These are phyloP conservation scores for Psilopsiagon aymara DNA, from an alignment of 2,113 vertebrate species.

Conservation along the genomic window DNA sequence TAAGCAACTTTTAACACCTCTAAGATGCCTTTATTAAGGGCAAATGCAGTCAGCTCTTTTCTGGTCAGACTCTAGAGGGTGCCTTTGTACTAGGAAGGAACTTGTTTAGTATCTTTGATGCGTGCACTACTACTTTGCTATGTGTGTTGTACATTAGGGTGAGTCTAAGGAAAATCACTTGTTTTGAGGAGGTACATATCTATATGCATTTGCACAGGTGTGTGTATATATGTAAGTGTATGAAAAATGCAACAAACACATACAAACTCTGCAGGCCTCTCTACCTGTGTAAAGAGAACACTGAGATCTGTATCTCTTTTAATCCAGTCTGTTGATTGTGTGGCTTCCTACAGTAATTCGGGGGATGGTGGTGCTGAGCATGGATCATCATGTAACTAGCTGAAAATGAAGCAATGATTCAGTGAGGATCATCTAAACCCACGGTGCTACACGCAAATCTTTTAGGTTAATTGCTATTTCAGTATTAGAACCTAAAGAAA, in stretches of 20 bases:
- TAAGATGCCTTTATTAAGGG: neutral
- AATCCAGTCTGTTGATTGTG: neutral
- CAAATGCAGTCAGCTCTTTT: neutral
- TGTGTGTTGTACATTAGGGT: neutral
- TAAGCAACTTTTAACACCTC: neutral
- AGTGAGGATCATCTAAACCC: neutral
- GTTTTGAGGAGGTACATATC: neutral
- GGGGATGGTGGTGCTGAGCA: neutral
- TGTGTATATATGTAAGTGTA: too few relatives aligned
- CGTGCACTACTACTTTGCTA: fast-evolving
- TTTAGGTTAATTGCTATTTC: neutral
- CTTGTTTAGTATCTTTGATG: neutral
- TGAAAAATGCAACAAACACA: neutral
- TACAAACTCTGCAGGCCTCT: neutral
- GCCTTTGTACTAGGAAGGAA: conserved; percentile 62
- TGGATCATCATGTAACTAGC: neutral
- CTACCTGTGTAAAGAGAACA: neutral
- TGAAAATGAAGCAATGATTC: neutral
- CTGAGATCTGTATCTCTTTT: neutral
- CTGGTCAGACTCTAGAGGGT: conserved; percentile 77
- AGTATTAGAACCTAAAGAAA: neutral
- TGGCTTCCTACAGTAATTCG: neutral
- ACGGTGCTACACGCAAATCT: neutral
- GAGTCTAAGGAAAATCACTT: neutral
- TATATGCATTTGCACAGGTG: fast-evolving